These are phyloP conservation scores for Eustalomyia histrio DNA, from an alignment of 2,888 invertebrate species.

Conservation along the genomic window DNA sequence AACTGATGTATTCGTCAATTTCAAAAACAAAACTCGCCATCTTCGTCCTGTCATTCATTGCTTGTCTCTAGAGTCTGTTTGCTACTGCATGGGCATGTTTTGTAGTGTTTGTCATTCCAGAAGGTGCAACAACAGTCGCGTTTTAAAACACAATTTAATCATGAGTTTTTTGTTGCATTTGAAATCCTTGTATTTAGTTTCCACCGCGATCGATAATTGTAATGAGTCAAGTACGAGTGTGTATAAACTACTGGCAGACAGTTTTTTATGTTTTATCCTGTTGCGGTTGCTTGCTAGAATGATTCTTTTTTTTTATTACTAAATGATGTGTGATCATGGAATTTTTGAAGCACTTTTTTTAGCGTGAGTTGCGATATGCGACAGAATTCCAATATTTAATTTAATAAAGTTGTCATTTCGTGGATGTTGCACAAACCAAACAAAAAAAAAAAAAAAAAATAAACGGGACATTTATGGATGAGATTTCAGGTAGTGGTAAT, in stretches of 20 bases:
- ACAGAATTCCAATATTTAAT: conserved; percentile 67
- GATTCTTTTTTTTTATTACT: conserved; percentile 59
- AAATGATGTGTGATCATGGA: conserved; percentile 71
- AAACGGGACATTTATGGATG: not conserved
- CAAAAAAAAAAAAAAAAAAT: not conserved
- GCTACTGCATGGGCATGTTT: conserved; percentile 51
- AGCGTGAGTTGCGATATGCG: conserved; percentile 46
- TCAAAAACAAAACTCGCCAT: conserved; percentile 14
- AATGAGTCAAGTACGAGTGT: conserved; percentile 58
- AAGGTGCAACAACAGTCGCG: conserved; percentile 69
- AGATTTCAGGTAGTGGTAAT: conserved; percentile 18
- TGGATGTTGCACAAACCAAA: conserved; percentile 33
- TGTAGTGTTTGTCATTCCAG: conserved; percentile 65
- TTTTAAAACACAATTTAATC: conserved; percentile 60
- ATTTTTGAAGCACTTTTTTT: conserved; percentile 65
- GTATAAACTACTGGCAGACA: conserved; percentile 36
- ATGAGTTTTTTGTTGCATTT: conserved; percentile 39
- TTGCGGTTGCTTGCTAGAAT: not conserved
- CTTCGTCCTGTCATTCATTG: conserved; percentile 23
- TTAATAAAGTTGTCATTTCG: conserved; percentile 68
- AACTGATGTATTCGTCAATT: conserved; percentile 11
- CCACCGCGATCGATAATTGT: conserved; percentile 63
- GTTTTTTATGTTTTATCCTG: conserved; percentile 37
- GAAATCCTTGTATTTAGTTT: conserved; percentile 44
- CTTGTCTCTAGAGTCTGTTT: conserved; percentile 60